These are phyloP conservation scores for Mus spicilegus DNA, from an alignment of 2,113 vertebrate genomes.

Conservation along the genomic window DNA sequence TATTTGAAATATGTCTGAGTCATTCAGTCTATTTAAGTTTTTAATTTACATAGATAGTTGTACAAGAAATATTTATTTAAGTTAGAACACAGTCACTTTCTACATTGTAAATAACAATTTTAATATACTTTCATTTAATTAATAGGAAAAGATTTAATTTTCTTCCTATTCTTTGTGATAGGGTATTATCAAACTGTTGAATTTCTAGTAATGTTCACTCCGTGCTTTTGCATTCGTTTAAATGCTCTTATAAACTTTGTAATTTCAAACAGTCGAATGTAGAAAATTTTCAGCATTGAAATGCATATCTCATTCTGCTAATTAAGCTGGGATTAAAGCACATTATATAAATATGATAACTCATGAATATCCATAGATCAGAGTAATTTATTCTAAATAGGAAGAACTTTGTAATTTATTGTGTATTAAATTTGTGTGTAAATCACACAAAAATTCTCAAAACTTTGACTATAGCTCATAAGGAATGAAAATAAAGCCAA, in stretches of 20 bases:
- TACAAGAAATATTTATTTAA: constrained; percentile 2
- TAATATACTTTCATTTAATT: background rate
- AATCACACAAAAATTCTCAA: background rate
- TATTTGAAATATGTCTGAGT: background rate
- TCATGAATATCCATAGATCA: background rate
- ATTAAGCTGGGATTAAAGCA: constrained; percentile 12
- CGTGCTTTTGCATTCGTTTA: background rate
- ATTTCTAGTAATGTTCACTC: background rate
- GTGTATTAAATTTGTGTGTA: too few species aligned
- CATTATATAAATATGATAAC: background rate
- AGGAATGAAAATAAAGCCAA: background rate
- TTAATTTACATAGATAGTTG: background rate
- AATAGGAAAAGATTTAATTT: constrained; percentile 27
- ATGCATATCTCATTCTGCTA: background rate
- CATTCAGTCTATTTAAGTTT: background rate
- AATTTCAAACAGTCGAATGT: background rate
- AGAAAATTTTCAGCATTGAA: background rate
- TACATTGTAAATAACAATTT: background rate
- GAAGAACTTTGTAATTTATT: background rate
- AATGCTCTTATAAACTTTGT: background rate
- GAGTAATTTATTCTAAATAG: background rate
- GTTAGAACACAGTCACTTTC: background rate
- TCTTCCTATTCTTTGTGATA: background rate
- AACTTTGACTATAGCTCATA: background rate
- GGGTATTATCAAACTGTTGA: background rate